Conservation (phyloP, 2,797 vertebrate species). For the Pangasius djambal region DNA sequence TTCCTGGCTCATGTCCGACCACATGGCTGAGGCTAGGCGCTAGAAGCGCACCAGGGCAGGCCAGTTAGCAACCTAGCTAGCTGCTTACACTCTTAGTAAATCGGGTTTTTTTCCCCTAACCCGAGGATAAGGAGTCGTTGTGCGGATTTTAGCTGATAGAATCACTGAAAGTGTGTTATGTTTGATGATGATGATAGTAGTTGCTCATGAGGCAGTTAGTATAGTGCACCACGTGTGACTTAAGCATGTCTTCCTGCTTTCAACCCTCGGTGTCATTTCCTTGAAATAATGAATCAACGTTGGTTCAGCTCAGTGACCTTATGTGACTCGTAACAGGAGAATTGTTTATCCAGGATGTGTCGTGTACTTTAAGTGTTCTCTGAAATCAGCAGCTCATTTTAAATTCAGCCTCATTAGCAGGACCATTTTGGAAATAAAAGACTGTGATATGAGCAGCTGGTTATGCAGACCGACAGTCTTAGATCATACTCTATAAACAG, state of each 20-base stretch:
- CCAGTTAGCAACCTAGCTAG: conserved; percentile 58
- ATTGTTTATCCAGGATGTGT: not conserved
- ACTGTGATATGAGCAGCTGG: conserved; percentile 66
- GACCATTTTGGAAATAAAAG: conserved; percentile 22
- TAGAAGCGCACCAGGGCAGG: conserved; percentile 19
- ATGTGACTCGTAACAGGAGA: not conserved
- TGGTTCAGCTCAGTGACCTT: not conserved
- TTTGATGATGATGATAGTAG: no score
- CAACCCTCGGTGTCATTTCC: conserved; percentile 22
- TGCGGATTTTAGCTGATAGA: not conserved
- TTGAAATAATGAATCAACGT: not conserved
- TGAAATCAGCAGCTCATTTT: not conserved
- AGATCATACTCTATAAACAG: conserved; percentile 74
- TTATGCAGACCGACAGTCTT: conserved; percentile 34
- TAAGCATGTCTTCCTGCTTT: conserved; percentile 47
- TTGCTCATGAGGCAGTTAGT: not conserved
- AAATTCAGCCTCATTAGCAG: not conserved
- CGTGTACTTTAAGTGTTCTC: not conserved
- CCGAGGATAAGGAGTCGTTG: no score
- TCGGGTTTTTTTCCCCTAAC: no score
- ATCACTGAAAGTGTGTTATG: no score
- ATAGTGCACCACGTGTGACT: conserved; percentile 72
- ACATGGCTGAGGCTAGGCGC: conserved; percentile 71
- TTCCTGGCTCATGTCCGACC: conserved; percentile 74
- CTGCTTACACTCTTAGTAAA: conserved; percentile 33